phyloP scores from a whole-genome alignment of 2,113 vertebrate species.

The Psettodes erumei region DNA sequence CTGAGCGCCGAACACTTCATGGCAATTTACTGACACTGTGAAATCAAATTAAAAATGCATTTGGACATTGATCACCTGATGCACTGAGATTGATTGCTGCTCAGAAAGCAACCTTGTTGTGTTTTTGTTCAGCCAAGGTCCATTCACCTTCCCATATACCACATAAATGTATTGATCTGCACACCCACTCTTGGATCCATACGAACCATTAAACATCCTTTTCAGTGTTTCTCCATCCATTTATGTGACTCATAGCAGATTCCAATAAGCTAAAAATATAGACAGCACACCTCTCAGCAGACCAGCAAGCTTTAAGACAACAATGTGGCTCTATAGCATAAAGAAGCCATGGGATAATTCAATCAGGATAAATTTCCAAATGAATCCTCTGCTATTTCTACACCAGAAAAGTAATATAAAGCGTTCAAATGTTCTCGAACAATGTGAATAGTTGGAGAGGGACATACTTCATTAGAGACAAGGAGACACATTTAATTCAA shows the following conservation, averaged over 20 bases:
- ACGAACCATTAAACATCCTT: constrained; percentile 71
- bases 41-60: constrained; percentile 82
- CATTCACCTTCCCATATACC: constrained; percentile 58
- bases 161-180: constrained; percentile 73
- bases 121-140: constrained; percentile 57
- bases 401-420: constrained; percentile 1
- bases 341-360: constrained; percentile 34
- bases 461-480: background rate
- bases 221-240: constrained; percentile 68
- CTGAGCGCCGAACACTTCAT: constrained; percentile 61
- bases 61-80: constrained; percentile 79
- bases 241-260: constrained; percentile 62
- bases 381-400: constrained; percentile 26
- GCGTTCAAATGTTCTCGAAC: constrained; percentile 25
- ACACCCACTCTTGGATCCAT: constrained; percentile 59
- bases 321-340: constrained; percentile 24
- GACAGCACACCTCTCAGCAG: constrained; percentile 6
- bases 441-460: constrained; percentile 7
- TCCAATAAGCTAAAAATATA: constrained; percentile 53
- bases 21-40: constrained; percentile 69
- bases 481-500: constrained; percentile 27
- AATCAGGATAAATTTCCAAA: constrained; percentile 43
- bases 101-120: constrained; percentile 57
- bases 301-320: constrained; percentile 22
- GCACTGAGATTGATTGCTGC: constrained; percentile 66